Evolutionary conservation across 2,797 vertebrate genomes (phyloP), one percentile per base, ranked within the genome.

Genomic region (Sebastes matsubarae): DNA sequence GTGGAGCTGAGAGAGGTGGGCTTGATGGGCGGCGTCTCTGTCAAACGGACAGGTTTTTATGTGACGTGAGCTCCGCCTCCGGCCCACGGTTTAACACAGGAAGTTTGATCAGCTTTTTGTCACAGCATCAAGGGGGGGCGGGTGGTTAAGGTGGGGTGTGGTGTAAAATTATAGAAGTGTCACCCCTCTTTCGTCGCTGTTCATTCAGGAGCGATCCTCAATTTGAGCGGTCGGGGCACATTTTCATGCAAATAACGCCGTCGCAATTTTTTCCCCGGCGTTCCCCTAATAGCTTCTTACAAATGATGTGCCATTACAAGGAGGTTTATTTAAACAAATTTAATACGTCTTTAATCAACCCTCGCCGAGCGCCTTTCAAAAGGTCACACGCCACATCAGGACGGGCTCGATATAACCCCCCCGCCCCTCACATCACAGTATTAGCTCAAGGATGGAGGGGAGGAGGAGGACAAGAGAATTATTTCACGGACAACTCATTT

Each of bases 251-350:
- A 99, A 99, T 98, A 97, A 87, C 90, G 89, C 91, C 93, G 91
- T 93, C 93, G 95, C 96, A 96, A 95, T 97, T 92, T 88, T 91
- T 97, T 96, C 96, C 79, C 80, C 55, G 63, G 96, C 97, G 94
- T 96, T 96, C 70, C 96, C 95, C 97, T 99, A 99, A 99, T 98
- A 99, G 98, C 98, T 98, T 98, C 97, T 98, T 98, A 99, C 98
- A 99, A 99, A 99, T 99, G 97, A 99, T 97, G 97, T 98, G 96
- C 97, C 97, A 99, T 99, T 99, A 99, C 98, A 98, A 97, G 97
- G 96, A 98, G 98, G 97, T 99, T 99, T 99, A 99, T 99, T 99
- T 99, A 99, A 99, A 99, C 98, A 99, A 98, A 99, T 99, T 98
- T 99, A 99, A 99, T 98, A 98, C 96, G 97, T 98, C 98, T 99